These are phyloP conservation scores for Chiridota heheva DNA, from an alignment of 35 echinoderm and acorn worm species.

Conservation along the genomic window DNA sequence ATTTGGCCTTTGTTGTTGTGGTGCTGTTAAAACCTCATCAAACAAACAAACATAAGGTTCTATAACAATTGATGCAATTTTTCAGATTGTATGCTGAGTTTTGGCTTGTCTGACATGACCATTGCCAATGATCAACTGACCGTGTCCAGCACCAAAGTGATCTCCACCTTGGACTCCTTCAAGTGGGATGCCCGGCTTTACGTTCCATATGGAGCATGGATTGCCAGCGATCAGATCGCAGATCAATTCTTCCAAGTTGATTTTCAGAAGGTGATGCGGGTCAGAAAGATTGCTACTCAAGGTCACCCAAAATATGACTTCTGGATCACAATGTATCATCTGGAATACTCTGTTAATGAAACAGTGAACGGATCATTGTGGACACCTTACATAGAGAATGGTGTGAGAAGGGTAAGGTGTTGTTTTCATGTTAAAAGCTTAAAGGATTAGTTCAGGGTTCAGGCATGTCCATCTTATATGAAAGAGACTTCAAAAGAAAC, in stretches of 20 bases:
- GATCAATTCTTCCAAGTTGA: slow-evolving; percentile 80
- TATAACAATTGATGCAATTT: no score
- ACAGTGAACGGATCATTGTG: slow-evolving; percentile 55
- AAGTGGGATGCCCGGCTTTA: slow-evolving; percentile 77
- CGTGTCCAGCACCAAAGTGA: slow-evolving; percentile 75
- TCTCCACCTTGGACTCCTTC: slow-evolving; percentile 70
- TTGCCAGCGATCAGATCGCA: slow-evolving; percentile 61
- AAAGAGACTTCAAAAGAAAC: no score
- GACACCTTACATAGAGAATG: slow-evolving; percentile 71
- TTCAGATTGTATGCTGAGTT: slow-evolving; percentile 78
- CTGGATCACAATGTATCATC: slow-evolving; percentile 51
- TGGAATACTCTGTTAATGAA: slow-evolving; percentile 73
- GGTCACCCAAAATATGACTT: slow-evolving; percentile 78
- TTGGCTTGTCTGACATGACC: slow-evolving; percentile 78
- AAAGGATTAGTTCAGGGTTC: no score
- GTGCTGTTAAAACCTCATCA: no score
- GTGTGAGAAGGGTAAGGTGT: slow-evolving; percentile 46
- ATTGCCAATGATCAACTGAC: slow-evolving; percentile 64
- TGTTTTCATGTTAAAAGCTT: not conserved
- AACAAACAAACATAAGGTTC: no score
- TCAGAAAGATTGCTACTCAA: slow-evolving; percentile 82
- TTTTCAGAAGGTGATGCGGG: slow-evolving; percentile 80
- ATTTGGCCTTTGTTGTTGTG: no score
- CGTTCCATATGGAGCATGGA: slow-evolving; percentile 71
- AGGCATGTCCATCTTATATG: no score